Evolutionary conservation across 1,140 invertebrate species (phyloP).

Genomic region (Aphaenogaster ashmeadi): DNA sequence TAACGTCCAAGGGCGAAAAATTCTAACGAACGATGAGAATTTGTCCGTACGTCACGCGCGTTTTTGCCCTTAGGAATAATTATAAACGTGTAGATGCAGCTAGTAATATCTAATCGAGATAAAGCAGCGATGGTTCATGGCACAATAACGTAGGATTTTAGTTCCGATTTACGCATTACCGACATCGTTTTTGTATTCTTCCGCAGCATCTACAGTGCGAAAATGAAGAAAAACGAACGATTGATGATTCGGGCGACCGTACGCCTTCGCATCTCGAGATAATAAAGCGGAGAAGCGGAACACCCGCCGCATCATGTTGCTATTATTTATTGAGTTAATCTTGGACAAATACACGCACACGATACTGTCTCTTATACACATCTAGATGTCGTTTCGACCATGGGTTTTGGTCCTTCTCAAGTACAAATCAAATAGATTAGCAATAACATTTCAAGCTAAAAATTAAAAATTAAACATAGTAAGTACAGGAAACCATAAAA

Average conservation of each 20-base stretch:
- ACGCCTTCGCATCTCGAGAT: conserved; percentile 51
- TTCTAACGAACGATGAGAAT: no score
- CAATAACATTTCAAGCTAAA: no score
- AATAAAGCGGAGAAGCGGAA: conserved; percentile 28
- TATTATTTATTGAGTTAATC: conserved; percentile 67
- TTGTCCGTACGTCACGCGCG: no score
- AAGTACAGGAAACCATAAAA: no score
- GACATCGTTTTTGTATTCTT: not conserved
- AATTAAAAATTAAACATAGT: no score
- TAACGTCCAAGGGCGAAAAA: no score
- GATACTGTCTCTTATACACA: no score
- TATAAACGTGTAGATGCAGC: not conserved
- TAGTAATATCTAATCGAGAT: not conserved
- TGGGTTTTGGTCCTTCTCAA: no score
- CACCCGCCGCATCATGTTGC: conserved; percentile 34
- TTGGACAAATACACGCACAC: conserved; percentile 23
- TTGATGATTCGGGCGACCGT: not conserved
- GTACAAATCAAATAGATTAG: no score
- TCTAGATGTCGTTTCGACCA: no score
- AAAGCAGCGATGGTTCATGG: not conserved
- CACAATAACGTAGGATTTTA: not conserved
- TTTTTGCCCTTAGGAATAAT: not conserved
- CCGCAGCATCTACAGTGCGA: not conserved
- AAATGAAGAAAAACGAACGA: not conserved
- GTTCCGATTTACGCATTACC: not conserved